These are phyloP conservation scores for Pomatostomus ruficeps DNA, from an alignment of 2,113 vertebrate species.

Conservation along the genomic window DNA sequence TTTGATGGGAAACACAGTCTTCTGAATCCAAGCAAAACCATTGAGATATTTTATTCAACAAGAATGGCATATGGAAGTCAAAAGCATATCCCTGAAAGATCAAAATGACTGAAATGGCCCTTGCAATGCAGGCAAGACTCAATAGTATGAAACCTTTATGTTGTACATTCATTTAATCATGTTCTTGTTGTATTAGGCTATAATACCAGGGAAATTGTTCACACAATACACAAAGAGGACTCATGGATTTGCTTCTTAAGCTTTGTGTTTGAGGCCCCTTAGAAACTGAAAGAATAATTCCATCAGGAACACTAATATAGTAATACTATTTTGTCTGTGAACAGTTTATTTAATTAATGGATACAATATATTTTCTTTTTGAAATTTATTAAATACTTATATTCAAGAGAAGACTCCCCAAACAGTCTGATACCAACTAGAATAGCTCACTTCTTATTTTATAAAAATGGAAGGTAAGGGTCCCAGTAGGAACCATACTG, in stretches of 20 bases:
- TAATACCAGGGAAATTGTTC: background rate
- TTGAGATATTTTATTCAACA: background rate
- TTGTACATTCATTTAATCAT: background rate
- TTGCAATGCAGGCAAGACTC: constrained; percentile 14
- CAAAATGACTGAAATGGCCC: background rate
- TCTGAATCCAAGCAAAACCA: constrained; percentile 29
- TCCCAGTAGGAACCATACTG: background rate
- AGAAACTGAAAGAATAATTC: background rate
- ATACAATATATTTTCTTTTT: constrained; percentile 31
- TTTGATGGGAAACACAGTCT: constrained; percentile 43
- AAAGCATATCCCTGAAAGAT: background rate
- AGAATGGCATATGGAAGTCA: constrained; percentile 27
- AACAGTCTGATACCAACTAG: background rate
- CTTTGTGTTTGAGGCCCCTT: background rate
- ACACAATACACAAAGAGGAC: background rate
- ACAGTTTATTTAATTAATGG: constrained; percentile 28
- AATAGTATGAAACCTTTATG: background rate
- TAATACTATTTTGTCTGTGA: constrained; percentile 9
- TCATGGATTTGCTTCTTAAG: background rate
- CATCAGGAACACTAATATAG: constrained; percentile 17
- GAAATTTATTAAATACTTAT: constrained; percentile 22
- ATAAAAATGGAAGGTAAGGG: background rate
- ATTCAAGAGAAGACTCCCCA: constrained; percentile 22
- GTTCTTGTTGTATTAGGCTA: background rate
- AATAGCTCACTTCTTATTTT: background rate